A percentile compares a stretch with the other conserved stretches of the same genome.
Evolutionary conservation across 2,888 invertebrate genomes (phyloP).

Genomic region (Xylocampa areola): DNA sequence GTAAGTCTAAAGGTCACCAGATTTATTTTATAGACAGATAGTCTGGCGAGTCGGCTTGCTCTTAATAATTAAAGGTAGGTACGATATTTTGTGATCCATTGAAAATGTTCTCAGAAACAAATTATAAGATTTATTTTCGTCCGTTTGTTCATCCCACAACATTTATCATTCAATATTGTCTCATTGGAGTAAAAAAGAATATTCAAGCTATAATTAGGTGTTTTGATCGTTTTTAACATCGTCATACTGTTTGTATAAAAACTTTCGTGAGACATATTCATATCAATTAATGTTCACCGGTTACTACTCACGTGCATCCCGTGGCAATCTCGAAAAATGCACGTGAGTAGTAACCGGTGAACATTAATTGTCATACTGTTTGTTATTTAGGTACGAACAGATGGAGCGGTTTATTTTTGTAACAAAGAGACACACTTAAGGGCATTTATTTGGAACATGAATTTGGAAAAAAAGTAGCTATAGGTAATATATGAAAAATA

Average conservation of each 20-base stretch:
- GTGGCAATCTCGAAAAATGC: too few relatives aligned
- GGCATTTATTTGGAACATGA: too few relatives aligned
- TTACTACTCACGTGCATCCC: too few relatives aligned
- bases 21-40: constrained; percentile 28
- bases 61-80: not conserved
- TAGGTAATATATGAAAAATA: too few relatives aligned
- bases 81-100: constrained; percentile 14
- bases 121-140: constrained; percentile 32
- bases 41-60: constrained; percentile 13
- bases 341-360: too few relatives aligned
- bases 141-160: constrained; percentile 14
- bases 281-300: too few relatives aligned
- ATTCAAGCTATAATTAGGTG: constrained; percentile 39
- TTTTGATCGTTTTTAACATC: constrained; percentile 34
- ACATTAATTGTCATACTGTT: constrained; percentile 29
- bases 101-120: constrained; percentile 27
- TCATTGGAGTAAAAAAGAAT: constrained; percentile 11
- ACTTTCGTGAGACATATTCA: too few relatives aligned
- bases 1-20: too few relatives aligned
- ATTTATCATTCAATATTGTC: constrained; percentile 35
- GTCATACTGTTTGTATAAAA: constrained; percentile 32
- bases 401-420: constrained; percentile 11
- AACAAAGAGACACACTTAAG: not conserved
- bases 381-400: constrained; percentile 2
- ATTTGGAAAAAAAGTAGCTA: not conserved